Base-by-base conservation (phyloP, 2,888 invertebrate species). In the Epinotia demarniana region DNA sequence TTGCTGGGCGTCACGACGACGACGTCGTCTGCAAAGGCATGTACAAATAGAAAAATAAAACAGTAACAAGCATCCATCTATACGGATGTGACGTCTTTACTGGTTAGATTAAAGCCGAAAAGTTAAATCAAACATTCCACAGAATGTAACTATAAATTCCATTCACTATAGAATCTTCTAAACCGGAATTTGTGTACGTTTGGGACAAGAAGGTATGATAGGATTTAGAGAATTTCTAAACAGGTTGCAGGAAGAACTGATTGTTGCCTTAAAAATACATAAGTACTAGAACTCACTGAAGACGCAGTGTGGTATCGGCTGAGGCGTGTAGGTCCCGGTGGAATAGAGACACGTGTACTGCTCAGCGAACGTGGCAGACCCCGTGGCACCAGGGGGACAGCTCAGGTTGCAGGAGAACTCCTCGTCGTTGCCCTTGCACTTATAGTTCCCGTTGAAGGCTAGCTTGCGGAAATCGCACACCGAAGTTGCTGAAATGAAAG, bases 371-470 rank as follows among this genome's bases (percentile, higher is more conserved):
- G 95, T 89, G 6, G 95, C 93, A 77, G 96, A 95, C 82, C 97
- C 96, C 19, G 92, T 84, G 16, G 96, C 89, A 0, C 96, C 97
- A 0, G 89, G 81, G 0, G 97, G 97, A 81, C 98, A 98, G 5
- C 86, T 90, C 11, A 98, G 86, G 1, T 90, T 89, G 86, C 98
- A 98, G 5, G 94, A 94, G 79, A 96, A 95, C 46, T 91, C 87
- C 55, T 96, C 94, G 8, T 88, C 91, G 80, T 95, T 94, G 2
- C 96, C 96, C 0, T 93, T 93, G 84, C 98, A 98, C 55, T 95
- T 95, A 89, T 96, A 97, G 19, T 95, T 96, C 16, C 97, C 98
- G 88, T 97, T 97, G 87, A 97, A 97, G 0, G 95, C 94, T 5
- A 97, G 86, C 78, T 96, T 96, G 27, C 95, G 94, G 1, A 95